These are phyloP conservation scores for Polypedilum pembai DNA, from an alignment of 1,140 invertebrate species.

Conservation along the genomic window DNA sequence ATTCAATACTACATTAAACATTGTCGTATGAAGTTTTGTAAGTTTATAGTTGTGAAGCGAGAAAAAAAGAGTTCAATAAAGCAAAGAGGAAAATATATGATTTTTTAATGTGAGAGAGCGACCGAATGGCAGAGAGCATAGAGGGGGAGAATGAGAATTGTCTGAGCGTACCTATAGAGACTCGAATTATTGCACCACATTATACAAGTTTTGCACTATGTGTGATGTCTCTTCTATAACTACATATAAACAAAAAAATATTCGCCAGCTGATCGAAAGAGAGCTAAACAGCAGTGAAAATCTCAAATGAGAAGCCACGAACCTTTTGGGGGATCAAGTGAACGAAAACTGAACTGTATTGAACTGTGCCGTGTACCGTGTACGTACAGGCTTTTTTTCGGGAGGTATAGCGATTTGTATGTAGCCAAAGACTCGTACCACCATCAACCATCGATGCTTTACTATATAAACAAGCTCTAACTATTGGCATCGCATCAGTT, in stretches of 20 bases:
- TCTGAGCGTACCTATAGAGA: too few species aligned
- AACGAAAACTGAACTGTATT: background rate
- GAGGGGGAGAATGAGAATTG: too few species aligned
- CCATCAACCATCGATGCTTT: background rate
- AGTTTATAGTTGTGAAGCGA: too few species aligned
- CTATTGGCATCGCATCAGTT: constrained; percentile 30
- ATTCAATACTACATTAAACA: background rate
- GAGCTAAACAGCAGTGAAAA: background rate
- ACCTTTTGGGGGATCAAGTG: background rate
- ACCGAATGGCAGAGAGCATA: too few species aligned
- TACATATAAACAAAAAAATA: too few species aligned
- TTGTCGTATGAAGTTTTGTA: too few species aligned
- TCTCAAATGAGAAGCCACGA: background rate
- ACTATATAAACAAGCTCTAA: constrained; percentile 29
- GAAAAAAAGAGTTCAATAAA: too few species aligned
- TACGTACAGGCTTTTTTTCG: background rate
- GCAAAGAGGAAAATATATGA: too few species aligned
- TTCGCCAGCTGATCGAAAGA: background rate
- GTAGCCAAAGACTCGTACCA: background rate
- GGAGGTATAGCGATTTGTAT: background rate
- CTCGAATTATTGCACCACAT: background rate
- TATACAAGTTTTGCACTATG: background rate
- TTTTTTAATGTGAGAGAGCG: too few species aligned
- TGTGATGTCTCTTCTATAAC: background rate
- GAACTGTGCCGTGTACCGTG: background rate